Evolutionary conservation across 2,113 vertebrate species (phyloP).

Genomic region (Planiliza haematocheilus): DNA sequence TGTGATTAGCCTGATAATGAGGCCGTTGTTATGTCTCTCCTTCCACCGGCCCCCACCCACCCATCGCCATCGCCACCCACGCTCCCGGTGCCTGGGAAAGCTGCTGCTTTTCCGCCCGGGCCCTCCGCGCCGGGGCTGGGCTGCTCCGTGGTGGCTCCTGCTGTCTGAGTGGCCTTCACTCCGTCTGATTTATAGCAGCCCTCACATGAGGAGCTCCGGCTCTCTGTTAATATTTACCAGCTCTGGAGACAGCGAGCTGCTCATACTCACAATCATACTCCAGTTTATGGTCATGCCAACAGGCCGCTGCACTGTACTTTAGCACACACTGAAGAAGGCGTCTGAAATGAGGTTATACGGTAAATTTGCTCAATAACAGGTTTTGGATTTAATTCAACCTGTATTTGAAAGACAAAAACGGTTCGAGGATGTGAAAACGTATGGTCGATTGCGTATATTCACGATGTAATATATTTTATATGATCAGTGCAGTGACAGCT

Average conservation of each 20-base stretch:
- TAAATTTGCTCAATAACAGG: background rate
- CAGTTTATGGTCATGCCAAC: constrained; percentile 50
- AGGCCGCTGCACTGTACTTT: constrained; percentile 44
- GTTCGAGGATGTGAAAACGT: too few species aligned
- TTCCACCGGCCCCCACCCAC: too few species aligned
- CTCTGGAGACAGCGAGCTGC: constrained; percentile 71
- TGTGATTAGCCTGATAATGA: constrained; percentile 76
- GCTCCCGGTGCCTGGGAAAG: constrained; percentile 82
- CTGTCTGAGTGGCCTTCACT: constrained; percentile 87
- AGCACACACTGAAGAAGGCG: constrained; percentile 15
- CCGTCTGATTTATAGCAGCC: constrained; percentile 87
- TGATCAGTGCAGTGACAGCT: background rate
- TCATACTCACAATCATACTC: constrained; percentile 33
- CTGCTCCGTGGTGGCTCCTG: constrained; percentile 75
- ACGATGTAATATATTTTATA: background rate
- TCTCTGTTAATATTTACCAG: constrained; percentile 92
- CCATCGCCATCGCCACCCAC: too few species aligned
- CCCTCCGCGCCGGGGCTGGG: constrained; percentile 39
- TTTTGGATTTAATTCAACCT: background rate
- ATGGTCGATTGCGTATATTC: too few species aligned
- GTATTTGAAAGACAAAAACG: background rate
- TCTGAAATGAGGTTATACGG: background rate
- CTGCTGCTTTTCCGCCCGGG: constrained; percentile 27
- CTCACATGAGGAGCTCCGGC: constrained; percentile 75
- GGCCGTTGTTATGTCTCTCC: constrained; percentile 59